Conservation (phyloP, 2,888 invertebrate species). For the Drosophila kokeensis region DNA sequence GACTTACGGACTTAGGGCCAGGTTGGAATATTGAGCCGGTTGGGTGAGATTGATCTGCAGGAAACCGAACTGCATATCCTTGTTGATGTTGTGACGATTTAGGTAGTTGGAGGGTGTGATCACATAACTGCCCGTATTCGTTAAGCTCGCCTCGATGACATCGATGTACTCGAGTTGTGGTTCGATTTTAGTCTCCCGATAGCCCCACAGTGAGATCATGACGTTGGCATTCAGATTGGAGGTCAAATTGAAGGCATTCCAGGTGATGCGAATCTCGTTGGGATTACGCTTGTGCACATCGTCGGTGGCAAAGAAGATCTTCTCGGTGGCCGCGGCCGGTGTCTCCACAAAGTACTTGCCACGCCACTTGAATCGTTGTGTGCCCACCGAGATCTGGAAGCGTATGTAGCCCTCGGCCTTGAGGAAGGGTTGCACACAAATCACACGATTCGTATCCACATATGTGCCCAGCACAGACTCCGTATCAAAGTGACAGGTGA, state of each 20-base stretch:
- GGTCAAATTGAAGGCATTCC: conserved; percentile 95
- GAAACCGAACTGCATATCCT: conserved; percentile 94
- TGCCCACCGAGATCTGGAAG: conserved; percentile 93
- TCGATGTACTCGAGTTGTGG: conserved; percentile 94
- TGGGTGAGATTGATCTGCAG: conserved; percentile 94
- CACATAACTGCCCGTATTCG: conserved; percentile 90
- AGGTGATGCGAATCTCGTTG: conserved; percentile 90
- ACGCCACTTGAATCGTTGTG: conserved; percentile 94
- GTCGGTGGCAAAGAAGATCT: conserved; percentile 92
- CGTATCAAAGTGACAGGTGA: conserved; percentile 94
- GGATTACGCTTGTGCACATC: conserved; percentile 91
- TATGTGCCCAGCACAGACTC: conserved; percentile 91
- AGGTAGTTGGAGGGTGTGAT: conserved; percentile 91
- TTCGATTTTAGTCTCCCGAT: conserved; percentile 91
- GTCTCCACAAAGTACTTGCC: conserved; percentile 97
- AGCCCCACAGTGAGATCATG: conserved; percentile 95
- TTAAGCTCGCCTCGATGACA: conserved; percentile 88
- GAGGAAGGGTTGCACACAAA: conserved; percentile 95
- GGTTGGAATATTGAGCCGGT: conserved; percentile 88
- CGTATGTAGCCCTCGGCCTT: conserved; percentile 95
- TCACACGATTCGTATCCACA: conserved; percentile 92
- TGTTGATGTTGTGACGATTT: conserved; percentile 89
- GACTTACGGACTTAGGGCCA: conserved; percentile 90
- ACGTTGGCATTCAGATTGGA: conserved; percentile 91
- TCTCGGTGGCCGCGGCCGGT: conserved; percentile 93